Percentiles rank a stretch among this genome's conserved stretches.
Conservation (phyloP, 2,888 invertebrate species). For the Watsonalla binaria region DNA sequence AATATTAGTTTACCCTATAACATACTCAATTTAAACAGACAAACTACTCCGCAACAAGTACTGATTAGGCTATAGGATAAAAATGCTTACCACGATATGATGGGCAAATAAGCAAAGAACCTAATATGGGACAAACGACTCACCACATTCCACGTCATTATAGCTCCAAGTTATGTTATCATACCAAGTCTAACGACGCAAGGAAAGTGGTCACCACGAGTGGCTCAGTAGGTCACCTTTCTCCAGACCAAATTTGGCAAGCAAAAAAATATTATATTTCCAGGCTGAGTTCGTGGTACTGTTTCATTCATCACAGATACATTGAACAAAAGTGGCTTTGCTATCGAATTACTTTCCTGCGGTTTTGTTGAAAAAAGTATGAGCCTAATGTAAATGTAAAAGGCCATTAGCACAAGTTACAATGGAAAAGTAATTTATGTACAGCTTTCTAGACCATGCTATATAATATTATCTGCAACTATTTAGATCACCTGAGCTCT, state of each 20-base stretch:
- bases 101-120: no score
- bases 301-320: conserved; percentile 28
- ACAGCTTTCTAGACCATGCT: no score
- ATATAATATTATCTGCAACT: no score
- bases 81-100: no score
- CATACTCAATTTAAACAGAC: no score
- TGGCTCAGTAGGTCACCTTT: conserved; percentile 56
- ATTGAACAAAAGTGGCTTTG: conserved; percentile 32
- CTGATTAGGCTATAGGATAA: no score
- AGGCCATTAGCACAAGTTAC: neutral
- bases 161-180: conserved; percentile 4
- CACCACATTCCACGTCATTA: no score
- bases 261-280: conserved; percentile 18
- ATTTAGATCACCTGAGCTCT: no score
- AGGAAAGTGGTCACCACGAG: conserved; percentile 58
- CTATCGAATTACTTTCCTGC: conserved; percentile 23
- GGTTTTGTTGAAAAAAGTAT: conserved; percentile 14
- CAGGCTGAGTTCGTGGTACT: conserved; percentile 46
- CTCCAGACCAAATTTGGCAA: conserved; percentile 3
- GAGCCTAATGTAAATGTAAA: neutral
- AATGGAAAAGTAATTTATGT: no score
- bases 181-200: conserved; percentile 45
- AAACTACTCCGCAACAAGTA: no score
- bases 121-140: no score
- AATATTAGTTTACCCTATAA: no score